Evolutionary conservation across 2,113 vertebrate genomes (phyloP).

Genomic region (human (Homo sapiens)): GRCh38 chr20:53394501-53395000

Average conservation of each 20-base stretch:
- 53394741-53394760: background rate
- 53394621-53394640: background rate
- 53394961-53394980: background rate
- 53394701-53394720: accelerated
- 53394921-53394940: background rate
- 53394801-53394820: background rate
- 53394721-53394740: background rate
- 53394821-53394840: background rate
- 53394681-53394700: background rate
- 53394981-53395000: background rate
- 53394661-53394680: background rate
- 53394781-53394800: background rate
- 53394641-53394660: background rate
- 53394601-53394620: background rate
- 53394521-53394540: background rate
- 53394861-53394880: no score
- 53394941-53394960: background rate
- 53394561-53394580: background rate
- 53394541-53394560: background rate
- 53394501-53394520: accelerated
- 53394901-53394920: background rate
- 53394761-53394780: no score
- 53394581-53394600: background rate
- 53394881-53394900: background rate
- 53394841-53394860: background rate